These are phyloP conservation scores for Glaucomys volans DNA, from an alignment of 2,113 vertebrate species.

Conservation along the genomic window DNA sequence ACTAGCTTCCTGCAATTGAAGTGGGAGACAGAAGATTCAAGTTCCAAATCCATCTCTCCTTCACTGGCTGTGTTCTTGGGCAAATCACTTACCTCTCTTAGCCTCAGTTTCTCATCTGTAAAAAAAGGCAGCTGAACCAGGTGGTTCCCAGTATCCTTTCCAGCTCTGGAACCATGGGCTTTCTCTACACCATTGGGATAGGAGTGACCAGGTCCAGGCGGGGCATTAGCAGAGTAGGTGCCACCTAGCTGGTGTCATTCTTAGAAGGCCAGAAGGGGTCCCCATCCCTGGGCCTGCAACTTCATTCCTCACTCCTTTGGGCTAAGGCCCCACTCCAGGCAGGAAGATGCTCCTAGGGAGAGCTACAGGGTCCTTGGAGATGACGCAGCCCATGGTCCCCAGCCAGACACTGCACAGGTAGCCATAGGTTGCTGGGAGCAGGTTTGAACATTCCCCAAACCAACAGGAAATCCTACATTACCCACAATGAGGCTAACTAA, in stretches of 20 bases:
- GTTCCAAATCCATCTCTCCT: not conserved
- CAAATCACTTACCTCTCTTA: not conserved
- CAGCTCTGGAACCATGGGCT: not conserved
- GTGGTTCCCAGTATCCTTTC: not conserved
- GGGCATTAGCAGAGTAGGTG: not conserved
- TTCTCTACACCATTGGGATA: not conserved
- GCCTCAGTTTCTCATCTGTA: not conserved
- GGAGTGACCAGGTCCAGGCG: not conserved
- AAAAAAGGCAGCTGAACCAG: not conserved
- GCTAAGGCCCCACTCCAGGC: not conserved
- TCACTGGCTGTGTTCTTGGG: not conserved
- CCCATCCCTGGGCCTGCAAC: not conserved
- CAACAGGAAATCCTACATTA: not conserved
- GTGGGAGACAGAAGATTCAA: not conserved
- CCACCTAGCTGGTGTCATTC: not conserved
- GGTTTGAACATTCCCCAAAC: conserved; percentile 18
- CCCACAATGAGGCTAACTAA: not conserved
- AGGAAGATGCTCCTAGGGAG: not conserved
- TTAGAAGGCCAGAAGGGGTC: not conserved
- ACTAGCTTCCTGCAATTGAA: not conserved
- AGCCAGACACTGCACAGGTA: not conserved
- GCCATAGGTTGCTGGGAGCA: not conserved
- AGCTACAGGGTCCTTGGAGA: not conserved
- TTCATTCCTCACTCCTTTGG: not conserved
- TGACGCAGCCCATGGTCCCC: not conserved